Evolutionary conservation across 2,888 invertebrate genomes (phyloP).

Genomic region (Thumatha senex): DNA sequence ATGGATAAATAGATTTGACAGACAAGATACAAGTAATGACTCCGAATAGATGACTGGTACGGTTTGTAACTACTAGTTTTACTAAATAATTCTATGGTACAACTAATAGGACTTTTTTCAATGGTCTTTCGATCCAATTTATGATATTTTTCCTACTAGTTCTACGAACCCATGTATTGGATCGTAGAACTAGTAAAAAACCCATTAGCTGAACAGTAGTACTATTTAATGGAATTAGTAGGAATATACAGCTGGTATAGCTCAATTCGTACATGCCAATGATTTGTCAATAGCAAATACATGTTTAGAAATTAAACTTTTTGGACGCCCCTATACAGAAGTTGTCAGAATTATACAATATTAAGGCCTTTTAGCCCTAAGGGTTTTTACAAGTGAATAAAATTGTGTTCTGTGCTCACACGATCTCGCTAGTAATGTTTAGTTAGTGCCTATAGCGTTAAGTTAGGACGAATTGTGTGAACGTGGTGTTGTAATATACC

Average conservation of each 20-base stretch:
- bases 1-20: too few species aligned
- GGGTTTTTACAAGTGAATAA: conserved; percentile 60
- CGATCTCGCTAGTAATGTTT: conserved; percentile 82
- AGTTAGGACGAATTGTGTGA: conserved; percentile 72
- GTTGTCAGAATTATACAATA: conserved; percentile 48
- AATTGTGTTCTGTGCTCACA: conserved; percentile 81
- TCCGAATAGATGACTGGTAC: too few species aligned
- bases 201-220: too few species aligned
- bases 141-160: too few species aligned
- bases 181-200: too few species aligned
- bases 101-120: too few species aligned
- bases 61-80: too few species aligned
- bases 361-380: conserved; percentile 74
- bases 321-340: conserved; percentile 70
- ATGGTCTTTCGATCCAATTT: too few species aligned
- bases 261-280: conserved; percentile 38
- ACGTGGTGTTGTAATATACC: conserved; percentile 47
- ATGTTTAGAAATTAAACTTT: conserved; percentile 54
- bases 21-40: too few species aligned
- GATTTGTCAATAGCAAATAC: conserved; percentile 41
- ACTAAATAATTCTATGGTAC: too few species aligned
- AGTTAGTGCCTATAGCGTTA: conserved; percentile 79
- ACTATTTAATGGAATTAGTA: too few species aligned
- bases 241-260: not conserved
- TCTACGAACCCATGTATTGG: too few species aligned